Percentiles rank a stretch among this genome's conserved stretches.
phyloP scores from a whole-genome alignment of 2,797 vertebrate genomes.

The Lepus townsendii region DNA sequence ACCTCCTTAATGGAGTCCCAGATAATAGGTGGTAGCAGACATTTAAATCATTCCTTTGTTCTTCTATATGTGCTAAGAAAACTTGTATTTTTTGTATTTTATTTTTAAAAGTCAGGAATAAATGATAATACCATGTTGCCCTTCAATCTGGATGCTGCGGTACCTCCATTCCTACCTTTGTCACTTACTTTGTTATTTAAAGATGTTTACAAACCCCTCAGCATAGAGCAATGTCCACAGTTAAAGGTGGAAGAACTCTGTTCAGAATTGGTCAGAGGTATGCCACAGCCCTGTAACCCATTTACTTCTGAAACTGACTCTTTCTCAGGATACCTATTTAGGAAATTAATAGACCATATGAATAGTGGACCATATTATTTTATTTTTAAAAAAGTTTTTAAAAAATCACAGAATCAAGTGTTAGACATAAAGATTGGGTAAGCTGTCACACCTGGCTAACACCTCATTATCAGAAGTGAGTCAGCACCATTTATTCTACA shows the following conservation, averaged over 20 bases:
- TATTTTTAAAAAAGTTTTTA: conserved; percentile 55
- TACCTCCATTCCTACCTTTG: background rate
- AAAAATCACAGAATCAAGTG: conserved; percentile 7
- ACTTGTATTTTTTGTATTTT: conserved; percentile 42
- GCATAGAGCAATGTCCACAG: background rate
- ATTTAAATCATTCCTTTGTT: conserved; percentile 73
- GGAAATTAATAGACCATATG: conserved; percentile 53
- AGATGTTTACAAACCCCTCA: conserved; percentile 77
- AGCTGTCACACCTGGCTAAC: background rate
- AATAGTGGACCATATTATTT: background rate
- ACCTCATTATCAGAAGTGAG: conserved; percentile 39
- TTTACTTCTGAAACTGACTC: conserved; percentile 58
- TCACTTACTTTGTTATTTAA: conserved; percentile 59
- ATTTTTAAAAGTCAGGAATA: background rate
- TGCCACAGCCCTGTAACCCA: background rate
- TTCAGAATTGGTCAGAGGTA: conserved; percentile 62
- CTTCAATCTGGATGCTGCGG: conserved; percentile 4
- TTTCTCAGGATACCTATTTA: conserved; percentile 25
- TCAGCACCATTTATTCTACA: background rate
- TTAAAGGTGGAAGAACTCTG: conserved; percentile 36
- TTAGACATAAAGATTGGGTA: background rate
- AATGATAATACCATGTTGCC: background rate
- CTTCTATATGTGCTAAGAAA: conserved; percentile 42
- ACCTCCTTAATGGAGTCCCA: conserved; percentile 66
- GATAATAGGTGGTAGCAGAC: conserved; percentile 71